These are phyloP conservation scores for Hydrolagus colliei DNA, from an alignment of 2,797 vertebrate genomes.

Conservation along the genomic window DNA sequence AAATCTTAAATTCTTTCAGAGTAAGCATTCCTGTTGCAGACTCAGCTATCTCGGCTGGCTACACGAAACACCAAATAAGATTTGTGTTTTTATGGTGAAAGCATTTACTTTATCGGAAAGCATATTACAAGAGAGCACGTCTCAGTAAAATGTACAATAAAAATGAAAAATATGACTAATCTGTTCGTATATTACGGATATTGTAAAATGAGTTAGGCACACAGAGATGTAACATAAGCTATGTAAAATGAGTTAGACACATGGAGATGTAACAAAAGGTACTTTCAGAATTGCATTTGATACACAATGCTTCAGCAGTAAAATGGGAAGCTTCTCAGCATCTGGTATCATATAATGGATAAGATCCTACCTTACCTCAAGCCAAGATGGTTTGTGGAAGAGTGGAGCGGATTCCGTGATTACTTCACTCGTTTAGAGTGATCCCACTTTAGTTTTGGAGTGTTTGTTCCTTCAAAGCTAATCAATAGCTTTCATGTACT, in stretches of 20 bases:
- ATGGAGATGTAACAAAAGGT: constrained; percentile 45
- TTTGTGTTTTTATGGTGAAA: constrained; percentile 59
- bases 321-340: constrained; percentile 41
- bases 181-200: constrained; percentile 57
- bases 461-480: constrained; percentile 1
- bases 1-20: constrained; percentile 55
- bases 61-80: constrained; percentile 63
- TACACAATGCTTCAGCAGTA: constrained; percentile 42
- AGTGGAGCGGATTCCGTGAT: constrained; percentile 35
- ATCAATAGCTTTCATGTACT: not conserved
- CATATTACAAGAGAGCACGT: constrained; percentile 56
- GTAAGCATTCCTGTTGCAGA: constrained; percentile 60
- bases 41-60: constrained; percentile 59
- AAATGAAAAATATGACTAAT: constrained; percentile 58
- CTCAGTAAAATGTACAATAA: constrained; percentile 59
- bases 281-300: constrained; percentile 46
- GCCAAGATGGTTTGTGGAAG: constrained; percentile 44
- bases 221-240: constrained; percentile 44
- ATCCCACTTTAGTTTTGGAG: not conserved
- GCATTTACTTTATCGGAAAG: constrained; percentile 65
- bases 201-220: constrained; percentile 59
- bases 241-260: constrained; percentile 57
- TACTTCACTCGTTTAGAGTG: not conserved
- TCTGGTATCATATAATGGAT: constrained; percentile 42
- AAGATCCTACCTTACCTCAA: constrained; percentile 41